Conservation (phyloP, 2,113 vertebrate genomes). For the Urocolius indicus region DNA sequence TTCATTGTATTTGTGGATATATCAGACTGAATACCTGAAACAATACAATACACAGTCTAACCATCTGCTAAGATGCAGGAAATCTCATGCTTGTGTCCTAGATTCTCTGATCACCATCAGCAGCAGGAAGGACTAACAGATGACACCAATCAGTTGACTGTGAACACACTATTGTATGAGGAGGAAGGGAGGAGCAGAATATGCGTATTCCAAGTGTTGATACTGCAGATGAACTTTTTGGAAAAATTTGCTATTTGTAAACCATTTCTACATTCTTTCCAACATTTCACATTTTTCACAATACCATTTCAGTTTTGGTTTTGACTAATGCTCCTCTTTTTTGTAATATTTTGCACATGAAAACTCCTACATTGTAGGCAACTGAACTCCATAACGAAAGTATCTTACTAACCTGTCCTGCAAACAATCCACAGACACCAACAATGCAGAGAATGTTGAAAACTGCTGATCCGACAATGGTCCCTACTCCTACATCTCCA, state of each 20-base stretch:
- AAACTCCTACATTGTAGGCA: not conserved
- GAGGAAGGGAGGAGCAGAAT: not conserved
- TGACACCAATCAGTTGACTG: not conserved
- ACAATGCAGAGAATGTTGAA: conserved; percentile 99
- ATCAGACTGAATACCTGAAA: not conserved
- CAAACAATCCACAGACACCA: conserved; percentile 95
- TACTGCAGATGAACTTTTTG: not conserved
- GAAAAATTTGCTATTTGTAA: not conserved
- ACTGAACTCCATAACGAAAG: not conserved
- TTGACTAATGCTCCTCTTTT: not conserved
- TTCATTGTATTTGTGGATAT: not conserved
- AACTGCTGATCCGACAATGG: conserved; percentile 96
- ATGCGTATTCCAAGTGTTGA: not conserved
- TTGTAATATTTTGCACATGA: not conserved
- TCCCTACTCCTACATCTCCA: conserved; percentile 95
- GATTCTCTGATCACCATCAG: not conserved
- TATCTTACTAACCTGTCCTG: conserved; percentile 90
- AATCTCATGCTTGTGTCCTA: not conserved
- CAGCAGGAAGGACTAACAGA: not conserved
- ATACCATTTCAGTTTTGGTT: not conserved
- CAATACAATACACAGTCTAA: not conserved
- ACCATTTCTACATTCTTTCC: not conserved
- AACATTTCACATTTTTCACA: not conserved
- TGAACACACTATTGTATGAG: not conserved
- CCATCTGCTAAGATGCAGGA: not conserved